These are phyloP conservation scores for Eulemur albifrons DNA, from an alignment of 2,797 vertebrate genomes.

Conservation along the genomic window DNA sequence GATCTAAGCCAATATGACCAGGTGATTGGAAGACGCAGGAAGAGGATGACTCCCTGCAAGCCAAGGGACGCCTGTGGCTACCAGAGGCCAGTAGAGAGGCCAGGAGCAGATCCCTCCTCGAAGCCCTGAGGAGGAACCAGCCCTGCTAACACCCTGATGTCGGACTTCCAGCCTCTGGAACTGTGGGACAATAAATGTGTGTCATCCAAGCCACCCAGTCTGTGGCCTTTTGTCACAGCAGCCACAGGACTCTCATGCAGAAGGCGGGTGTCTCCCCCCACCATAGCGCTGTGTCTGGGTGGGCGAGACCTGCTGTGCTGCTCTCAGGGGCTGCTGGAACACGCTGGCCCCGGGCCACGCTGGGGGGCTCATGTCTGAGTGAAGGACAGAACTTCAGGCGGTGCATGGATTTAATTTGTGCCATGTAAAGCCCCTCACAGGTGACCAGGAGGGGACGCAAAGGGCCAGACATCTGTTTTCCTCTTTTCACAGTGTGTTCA, in stretches of 20 bases:
- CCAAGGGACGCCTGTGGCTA: background rate
- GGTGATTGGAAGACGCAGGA: background rate
- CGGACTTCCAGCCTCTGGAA: background rate
- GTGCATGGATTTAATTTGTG: background rate
- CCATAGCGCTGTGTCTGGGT: background rate
- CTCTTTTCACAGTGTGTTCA: background rate
- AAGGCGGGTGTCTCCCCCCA: background rate
- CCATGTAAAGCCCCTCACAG: background rate
- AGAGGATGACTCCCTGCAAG: background rate
- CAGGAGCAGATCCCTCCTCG: background rate
- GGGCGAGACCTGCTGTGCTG: rapidly evolving
- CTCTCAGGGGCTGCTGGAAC: too few relatives aligned
- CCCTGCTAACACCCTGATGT: background rate
- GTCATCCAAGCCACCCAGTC: background rate
- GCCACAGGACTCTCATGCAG: background rate
- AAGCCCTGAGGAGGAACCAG: background rate
- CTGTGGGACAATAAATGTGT: too few relatives aligned
- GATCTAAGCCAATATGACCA: background rate
- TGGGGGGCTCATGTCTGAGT: rapidly evolving
- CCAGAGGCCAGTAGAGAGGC: background rate
- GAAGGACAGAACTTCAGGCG: background rate
- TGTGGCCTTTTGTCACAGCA: background rate
- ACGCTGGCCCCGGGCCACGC: background rate
- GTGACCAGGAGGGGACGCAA: background rate
- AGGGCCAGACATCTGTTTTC: background rate